Evolutionary conservation across 2,113 vertebrate species (phyloP).

Genomic region (Acrocephalus kingi): DNA sequence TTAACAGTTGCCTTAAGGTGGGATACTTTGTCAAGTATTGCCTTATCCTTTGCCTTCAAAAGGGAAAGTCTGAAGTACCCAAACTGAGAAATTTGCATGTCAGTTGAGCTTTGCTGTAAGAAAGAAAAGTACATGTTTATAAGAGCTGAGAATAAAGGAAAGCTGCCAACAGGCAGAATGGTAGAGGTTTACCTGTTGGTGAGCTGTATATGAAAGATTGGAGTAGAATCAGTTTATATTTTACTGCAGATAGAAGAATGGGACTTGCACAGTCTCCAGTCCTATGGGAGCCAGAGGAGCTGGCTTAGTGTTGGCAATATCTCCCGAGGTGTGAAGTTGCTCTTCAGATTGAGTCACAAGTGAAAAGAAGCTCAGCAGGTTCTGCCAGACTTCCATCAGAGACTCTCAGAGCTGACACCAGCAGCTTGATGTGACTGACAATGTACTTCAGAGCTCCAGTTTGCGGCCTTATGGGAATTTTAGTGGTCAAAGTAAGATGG

Average conservation of each 20-base stretch:
- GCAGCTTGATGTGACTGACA: neutral
- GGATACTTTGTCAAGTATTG: neutral
- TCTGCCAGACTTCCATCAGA: neutral
- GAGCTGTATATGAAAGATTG: neutral
- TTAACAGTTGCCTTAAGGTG: neutral
- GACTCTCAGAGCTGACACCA: neutral
- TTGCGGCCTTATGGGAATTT: neutral
- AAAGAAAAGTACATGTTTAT: neutral
- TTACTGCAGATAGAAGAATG: neutral
- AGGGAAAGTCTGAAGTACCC: neutral
- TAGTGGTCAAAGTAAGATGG: neutral
- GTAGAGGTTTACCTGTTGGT: neutral
- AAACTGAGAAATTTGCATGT: neutral
- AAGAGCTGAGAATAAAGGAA: neutral
- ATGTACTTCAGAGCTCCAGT: neutral
- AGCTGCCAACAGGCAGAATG: neutral
- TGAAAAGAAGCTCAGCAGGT: conserved; percentile 30
- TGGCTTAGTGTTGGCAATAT: neutral
- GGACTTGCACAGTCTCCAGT: neutral
- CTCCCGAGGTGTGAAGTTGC: neutral
- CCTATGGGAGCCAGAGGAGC: neutral
- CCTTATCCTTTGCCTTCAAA: neutral
- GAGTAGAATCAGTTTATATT: neutral
- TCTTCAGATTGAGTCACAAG: conserved; percentile 9
- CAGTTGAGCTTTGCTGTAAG: neutral